phyloP scores from a whole-genome alignment of 2,797 vertebrate genomes.

The Epinephelus coioides region DNA sequence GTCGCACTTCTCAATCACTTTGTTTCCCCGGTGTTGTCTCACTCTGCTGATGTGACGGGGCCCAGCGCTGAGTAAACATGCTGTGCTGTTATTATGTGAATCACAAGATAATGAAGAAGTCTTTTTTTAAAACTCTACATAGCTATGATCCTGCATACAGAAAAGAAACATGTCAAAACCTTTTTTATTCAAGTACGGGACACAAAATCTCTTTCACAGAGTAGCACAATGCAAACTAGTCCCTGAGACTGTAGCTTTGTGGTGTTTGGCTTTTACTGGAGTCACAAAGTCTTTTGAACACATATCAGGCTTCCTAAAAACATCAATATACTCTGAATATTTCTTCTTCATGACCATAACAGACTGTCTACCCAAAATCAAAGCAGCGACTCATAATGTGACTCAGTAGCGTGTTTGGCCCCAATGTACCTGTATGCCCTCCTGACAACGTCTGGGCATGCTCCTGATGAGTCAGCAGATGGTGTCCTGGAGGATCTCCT shows the following conservation, averaged over 20 bases:
- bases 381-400: too few species aligned
- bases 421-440: too few species aligned
- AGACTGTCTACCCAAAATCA: not conserved
- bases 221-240: not conserved
- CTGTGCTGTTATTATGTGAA: constrained; percentile 25
- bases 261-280: too few species aligned
- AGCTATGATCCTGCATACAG: not conserved
- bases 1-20: constrained; percentile 52
- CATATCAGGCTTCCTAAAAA: not conserved
- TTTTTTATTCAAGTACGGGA: not conserved
- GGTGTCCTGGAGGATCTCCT: too few species aligned
- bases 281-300: not conserved
- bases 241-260: not conserved
- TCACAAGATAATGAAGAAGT: constrained; percentile 31
- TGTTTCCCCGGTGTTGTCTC: constrained; percentile 36
- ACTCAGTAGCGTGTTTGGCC: too few species aligned
- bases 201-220: not conserved
- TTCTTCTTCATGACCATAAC: constrained; percentile 7
- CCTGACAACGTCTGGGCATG: too few species aligned
- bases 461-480: too few species aligned
- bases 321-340: too few species aligned
- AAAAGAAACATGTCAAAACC: not conserved
- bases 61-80: constrained; percentile 14
- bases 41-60: not conserved
- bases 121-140: not conserved